phyloP scores from a whole-genome alignment of 2,797 vertebrate genomes.

The Zenarchopterus dispar region DNA sequence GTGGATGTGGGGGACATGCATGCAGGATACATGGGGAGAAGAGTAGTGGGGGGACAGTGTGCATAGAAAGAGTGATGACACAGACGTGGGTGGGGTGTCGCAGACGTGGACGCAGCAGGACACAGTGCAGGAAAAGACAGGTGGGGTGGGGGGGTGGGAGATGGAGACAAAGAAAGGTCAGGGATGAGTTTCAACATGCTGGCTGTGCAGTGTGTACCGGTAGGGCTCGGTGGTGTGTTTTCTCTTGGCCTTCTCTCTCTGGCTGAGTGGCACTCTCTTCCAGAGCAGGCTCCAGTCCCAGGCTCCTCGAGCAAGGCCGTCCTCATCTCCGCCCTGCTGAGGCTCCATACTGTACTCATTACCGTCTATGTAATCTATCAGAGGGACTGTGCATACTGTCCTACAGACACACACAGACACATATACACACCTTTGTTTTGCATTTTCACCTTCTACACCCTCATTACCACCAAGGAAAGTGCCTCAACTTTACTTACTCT shows the following conservation, averaged over 20 bases:
- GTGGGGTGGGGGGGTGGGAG: slow-evolving; percentile 43
- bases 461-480: too few species aligned
- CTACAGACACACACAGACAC: slow-evolving; percentile 82
- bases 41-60: not conserved
- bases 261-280: slow-evolving; percentile 95
- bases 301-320: slow-evolving; percentile 96
- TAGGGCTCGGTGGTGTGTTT: slow-evolving; percentile 95
- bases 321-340: slow-evolving; percentile 98
- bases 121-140: slow-evolving; percentile 30
- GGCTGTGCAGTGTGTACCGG: slow-evolving; percentile 83
- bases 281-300: slow-evolving; percentile 99
- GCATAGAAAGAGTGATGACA: slow-evolving; percentile 17
- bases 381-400: slow-evolving; percentile 96
- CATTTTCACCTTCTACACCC: too few species aligned
- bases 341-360: slow-evolving; percentile 98
- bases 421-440: slow-evolving; percentile 24
- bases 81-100: slow-evolving; percentile 15
- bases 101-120: slow-evolving; percentile 23
- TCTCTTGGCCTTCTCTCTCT: slow-evolving; percentile 94
- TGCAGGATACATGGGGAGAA: slow-evolving; percentile 34
- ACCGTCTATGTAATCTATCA: slow-evolving; percentile 99
- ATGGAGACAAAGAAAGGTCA: slow-evolving; percentile 72
- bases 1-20: slow-evolving; percentile 58
- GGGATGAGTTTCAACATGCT: slow-evolving; percentile 72
- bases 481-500: too few species aligned